phyloP scores from a whole-genome alignment of 2,797 vertebrate species.

The Chaenodraco wilsoni region DNA sequence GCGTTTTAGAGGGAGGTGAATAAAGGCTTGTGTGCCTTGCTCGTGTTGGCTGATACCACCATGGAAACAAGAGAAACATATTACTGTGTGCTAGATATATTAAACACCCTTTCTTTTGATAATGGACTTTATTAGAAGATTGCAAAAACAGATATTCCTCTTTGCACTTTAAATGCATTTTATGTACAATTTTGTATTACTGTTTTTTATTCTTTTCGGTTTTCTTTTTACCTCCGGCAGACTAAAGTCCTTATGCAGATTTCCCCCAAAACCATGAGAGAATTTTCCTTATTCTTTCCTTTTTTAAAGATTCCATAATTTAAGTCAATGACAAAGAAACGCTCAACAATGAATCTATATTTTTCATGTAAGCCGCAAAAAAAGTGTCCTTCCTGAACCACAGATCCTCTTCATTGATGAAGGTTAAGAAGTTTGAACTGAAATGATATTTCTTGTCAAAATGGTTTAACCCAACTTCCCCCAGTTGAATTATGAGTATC shows the following conservation, averaged over 20 bases:
- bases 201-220: too few relatives aligned
- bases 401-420: not conserved
- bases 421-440: not conserved
- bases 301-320: not conserved
- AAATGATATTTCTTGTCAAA: too few relatives aligned
- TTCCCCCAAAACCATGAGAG: too few relatives aligned
- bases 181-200: too few relatives aligned
- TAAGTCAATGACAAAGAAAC: too few relatives aligned
- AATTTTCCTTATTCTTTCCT: not conserved
- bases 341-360: not conserved
- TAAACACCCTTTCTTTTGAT: too few relatives aligned
- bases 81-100: too few relatives aligned
- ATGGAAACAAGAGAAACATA: not conserved
- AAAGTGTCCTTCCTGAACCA: not conserved
- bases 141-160: not conserved
- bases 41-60: not conserved
- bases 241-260: too few relatives aligned
- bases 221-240: too few relatives aligned
- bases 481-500: too few relatives aligned
- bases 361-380: not conserved
- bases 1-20: constrained; percentile 4
- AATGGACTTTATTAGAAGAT: not conserved
- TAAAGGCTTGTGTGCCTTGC: not conserved
- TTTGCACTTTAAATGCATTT: too few relatives aligned
- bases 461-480: too few relatives aligned